A percentile compares a stretch with the other conserved stretches of the same genome.
Conservation (phyloP, 1,140 invertebrate species). For the Marisa cornuarietis region DNA sequence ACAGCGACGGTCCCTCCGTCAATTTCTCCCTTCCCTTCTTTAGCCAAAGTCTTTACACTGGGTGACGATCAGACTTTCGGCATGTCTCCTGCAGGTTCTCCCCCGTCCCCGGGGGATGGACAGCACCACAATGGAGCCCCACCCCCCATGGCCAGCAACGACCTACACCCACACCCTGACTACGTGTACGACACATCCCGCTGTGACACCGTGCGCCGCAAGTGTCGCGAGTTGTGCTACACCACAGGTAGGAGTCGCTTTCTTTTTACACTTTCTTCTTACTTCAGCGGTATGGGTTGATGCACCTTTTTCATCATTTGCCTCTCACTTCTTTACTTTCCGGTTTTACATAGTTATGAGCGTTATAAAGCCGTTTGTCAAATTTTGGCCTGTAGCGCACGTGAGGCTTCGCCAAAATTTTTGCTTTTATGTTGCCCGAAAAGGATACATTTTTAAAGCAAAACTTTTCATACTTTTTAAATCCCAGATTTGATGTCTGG, state of each 20-base stretch:
- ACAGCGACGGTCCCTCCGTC: too few species aligned
- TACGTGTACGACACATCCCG: constrained; percentile 23
- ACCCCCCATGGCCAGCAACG: constrained; percentile 9
- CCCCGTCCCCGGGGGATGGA: constrained; percentile 22
- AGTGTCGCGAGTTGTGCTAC: constrained; percentile 23
- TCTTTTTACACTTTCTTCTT: background rate
- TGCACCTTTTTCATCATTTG: too few species aligned
- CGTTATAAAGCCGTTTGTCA: too few species aligned
- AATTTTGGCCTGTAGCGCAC: too few species aligned
- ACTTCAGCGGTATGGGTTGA: too few species aligned
- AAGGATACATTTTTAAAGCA: too few species aligned
- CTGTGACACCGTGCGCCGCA: constrained; percentile 20
- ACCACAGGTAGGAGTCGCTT: constrained; percentile 22
- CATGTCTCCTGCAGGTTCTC: constrained; percentile 20
- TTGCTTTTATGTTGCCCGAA: too few species aligned
- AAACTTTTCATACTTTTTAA: too few species aligned
- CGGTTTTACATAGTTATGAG: too few species aligned
- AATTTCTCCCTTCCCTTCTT: background rate
- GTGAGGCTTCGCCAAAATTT: too few species aligned
- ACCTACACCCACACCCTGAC: constrained; percentile 19
- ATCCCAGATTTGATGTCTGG: too few species aligned
- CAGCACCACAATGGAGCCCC: background rate
- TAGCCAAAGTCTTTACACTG: background rate
- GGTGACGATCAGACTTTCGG: constrained; percentile 18
- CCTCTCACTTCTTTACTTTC: too few species aligned